These are phyloP conservation scores for Buceros bicornis DNA, from an alignment of 2,797 vertebrate genomes.

Conservation along the genomic window DNA sequence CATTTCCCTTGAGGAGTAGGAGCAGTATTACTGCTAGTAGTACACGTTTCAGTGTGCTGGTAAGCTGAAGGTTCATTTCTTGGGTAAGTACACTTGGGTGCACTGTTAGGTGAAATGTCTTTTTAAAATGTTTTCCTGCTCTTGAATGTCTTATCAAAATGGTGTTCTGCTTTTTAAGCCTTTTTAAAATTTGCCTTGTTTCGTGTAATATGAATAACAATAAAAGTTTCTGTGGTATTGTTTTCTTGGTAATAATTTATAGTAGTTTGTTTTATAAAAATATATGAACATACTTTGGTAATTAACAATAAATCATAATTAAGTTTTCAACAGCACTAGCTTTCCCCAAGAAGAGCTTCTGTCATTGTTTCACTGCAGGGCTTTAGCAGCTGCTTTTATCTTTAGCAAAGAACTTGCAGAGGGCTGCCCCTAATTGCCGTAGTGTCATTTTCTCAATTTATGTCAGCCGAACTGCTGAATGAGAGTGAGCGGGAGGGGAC, in stretches of 20 bases:
- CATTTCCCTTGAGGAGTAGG: slow-evolving; percentile 84
- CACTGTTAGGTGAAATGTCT: slow-evolving; percentile 77
- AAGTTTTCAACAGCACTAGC: slow-evolving; percentile 76
- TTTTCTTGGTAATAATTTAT: slow-evolving; percentile 61
- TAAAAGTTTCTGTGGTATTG: slow-evolving; percentile 67
- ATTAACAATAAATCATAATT: slow-evolving; percentile 41
- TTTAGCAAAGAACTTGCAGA: slow-evolving; percentile 38
- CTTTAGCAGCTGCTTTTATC: slow-evolving; percentile 66
- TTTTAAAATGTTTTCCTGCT: slow-evolving; percentile 49
- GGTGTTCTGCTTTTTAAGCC: slow-evolving; percentile 44
- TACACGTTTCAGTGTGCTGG: slow-evolving; percentile 83
- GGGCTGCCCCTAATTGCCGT: slow-evolving; percentile 36
- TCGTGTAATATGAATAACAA: slow-evolving; percentile 63
- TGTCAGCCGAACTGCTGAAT: background rate
- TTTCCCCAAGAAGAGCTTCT: slow-evolving; percentile 92
- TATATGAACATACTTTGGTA: background rate
- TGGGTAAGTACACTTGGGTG: slow-evolving; percentile 83
- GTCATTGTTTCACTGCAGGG: slow-evolving; percentile 90
- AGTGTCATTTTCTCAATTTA: background rate
- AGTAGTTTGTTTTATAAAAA: slow-evolving; percentile 49
- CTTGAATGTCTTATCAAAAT: slow-evolving; percentile 40
- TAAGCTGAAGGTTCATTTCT: slow-evolving; percentile 83
- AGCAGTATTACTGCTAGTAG: slow-evolving; percentile 82
- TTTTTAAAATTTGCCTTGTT: slow-evolving; percentile 64
- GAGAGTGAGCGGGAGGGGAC: background rate